phyloP scores from a whole-genome alignment of 2,888 invertebrate genomes.

The Pharmacophagus antenor region DNA sequence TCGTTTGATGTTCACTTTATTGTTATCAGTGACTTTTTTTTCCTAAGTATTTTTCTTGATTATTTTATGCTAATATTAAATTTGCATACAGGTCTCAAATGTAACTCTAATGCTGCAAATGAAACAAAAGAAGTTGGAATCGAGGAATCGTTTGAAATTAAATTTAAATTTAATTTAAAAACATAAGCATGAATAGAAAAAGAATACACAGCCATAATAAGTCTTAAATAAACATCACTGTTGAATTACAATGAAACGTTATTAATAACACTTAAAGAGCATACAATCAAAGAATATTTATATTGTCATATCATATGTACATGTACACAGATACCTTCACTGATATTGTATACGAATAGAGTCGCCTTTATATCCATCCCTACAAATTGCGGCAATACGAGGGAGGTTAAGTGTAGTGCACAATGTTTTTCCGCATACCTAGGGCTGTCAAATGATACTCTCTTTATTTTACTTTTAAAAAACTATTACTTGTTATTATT shows the following conservation, averaged over 20 bases:
- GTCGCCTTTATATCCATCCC: constrained; percentile 15
- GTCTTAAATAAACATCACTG: too few species aligned
- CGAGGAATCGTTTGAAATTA: neutral
- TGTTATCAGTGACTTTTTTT: constrained; percentile 25
- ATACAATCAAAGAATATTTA: too few species aligned
- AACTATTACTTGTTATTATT: neutral
- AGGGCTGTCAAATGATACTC: constrained; percentile 24
- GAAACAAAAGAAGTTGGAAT: neutral
- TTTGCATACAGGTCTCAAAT: constrained; percentile 12
- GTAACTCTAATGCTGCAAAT: neutral
- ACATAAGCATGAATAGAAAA: too few species aligned
- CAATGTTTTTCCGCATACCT: constrained; percentile 48
- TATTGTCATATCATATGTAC: too few species aligned
- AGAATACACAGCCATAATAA: too few species aligned
- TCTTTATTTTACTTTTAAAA: neutral
- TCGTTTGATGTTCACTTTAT: constrained; percentile 30
- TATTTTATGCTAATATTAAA: constrained; percentile 23
- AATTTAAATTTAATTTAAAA: neutral
- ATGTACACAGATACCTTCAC: neutral
- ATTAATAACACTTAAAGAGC: too few species aligned
- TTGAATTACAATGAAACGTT: too few species aligned
- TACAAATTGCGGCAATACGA: constrained; percentile 56
- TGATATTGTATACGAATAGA: constrained; percentile 7
- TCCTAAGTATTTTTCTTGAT: constrained; percentile 16
- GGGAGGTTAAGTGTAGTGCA: constrained; percentile 61